Conservation (phyloP, 2,113 vertebrate species). For the Periophthalmus modestus region DNA sequence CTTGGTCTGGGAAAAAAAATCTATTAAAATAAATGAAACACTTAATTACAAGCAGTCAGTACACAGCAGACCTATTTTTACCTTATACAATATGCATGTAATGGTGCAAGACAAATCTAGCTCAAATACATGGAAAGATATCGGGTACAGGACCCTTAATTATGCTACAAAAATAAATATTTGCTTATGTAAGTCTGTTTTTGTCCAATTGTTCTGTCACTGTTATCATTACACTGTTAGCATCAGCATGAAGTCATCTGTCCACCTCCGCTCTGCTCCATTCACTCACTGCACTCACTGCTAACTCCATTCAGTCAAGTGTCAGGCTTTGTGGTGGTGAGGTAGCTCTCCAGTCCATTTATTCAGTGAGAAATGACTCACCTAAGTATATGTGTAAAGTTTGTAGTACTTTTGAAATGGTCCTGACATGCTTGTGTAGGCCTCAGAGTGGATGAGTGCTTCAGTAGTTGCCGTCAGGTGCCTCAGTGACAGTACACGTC, state of each 20-base stretch:
- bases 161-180: background rate
- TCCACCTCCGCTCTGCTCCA: constrained; percentile 20
- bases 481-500: constrained; percentile 31
- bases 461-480: constrained; percentile 26
- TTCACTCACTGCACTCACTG: constrained; percentile 50
- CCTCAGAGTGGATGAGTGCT: constrained; percentile 18
- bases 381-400: constrained; percentile 19
- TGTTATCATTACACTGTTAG: background rate
- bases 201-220: background rate
- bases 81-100: no score
- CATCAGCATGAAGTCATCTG: background rate
- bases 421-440: constrained; percentile 30
- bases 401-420: constrained; percentile 39
- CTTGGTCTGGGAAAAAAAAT: no score
- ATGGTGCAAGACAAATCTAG: no score
- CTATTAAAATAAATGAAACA: no score
- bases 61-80: no score
- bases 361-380: constrained; percentile 64
- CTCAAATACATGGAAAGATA: no score
- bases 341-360: constrained; percentile 65
- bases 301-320: constrained; percentile 66
- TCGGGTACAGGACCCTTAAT: background rate
- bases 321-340: constrained; percentile 70
- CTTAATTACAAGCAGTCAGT: no score
- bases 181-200: background rate